Evolutionary conservation across 1,140 invertebrate species (phyloP), one percentile per base, ranked within the genome.

Genomic region (Mizuhopecten yessoensis): DNA sequence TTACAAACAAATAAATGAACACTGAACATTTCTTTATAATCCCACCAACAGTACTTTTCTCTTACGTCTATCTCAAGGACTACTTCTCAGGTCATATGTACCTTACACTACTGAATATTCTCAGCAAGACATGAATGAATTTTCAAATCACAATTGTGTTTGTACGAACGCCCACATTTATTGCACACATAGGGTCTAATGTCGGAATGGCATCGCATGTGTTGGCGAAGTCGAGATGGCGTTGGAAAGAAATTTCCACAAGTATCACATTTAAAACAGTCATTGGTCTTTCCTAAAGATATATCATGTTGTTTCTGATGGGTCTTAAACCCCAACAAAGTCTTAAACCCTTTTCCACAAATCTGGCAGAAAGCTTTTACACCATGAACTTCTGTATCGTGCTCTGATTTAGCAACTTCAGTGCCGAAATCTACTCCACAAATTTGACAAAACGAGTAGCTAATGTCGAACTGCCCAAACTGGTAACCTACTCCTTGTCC

Each of bases 91-190:
- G n/a, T n/a, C n/a, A n/a, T n/a, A n/a, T n/a, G n/a, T n/a, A n/a
- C n/a, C n/a, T 39, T 39, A 45, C 17, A 45, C 23, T 75, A 75
- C 3, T 5, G 45, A 17, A 17, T 49, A 75, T 75, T 75, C 29
- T 75, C 57, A 5, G 57, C 57, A 29, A 75, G 15, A 29, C 57
- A 75, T 29, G 57, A 75, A 17, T 90, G 89, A 86, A 11, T 17
- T 34, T 17, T 49, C 34, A 90, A 87, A n/a, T 86, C 89, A 87
- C 87, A 39, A 39, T 90, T 90, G 33, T 90, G 86, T 87, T 90
- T 90, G 39, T 90, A 90, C 0, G 29, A 11, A 34, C 86, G 86
- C 15, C 86, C 86, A 87, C 89, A 90, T 13, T 34, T 36, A 2
- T 49, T 20, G 49, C 89, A 90, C 23, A 87, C 89, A 90, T 34